phyloP scores from a whole-genome alignment of 2,888 invertebrate species.

The Choreutis nemorana region DNA sequence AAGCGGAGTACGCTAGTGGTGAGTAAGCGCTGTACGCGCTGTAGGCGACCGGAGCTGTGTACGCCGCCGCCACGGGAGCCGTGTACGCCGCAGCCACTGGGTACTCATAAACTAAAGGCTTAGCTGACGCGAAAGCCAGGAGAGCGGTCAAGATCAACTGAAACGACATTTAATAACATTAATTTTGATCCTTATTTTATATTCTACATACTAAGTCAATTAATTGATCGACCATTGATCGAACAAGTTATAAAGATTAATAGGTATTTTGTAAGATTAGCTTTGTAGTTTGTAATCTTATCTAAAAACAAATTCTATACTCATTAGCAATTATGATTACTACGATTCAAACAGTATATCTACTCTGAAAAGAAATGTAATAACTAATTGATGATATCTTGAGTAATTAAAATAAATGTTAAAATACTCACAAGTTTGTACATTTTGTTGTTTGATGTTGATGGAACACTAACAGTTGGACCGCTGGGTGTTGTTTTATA shows the following conservation, averaged over 20 bases:
- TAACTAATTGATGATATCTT: too few species aligned
- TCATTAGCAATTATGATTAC: too few species aligned
- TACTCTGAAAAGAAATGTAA: too few species aligned
- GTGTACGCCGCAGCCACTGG: slow-evolving; percentile 19
- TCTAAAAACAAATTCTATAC: too few species aligned
- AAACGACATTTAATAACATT: slow-evolving; percentile 11
- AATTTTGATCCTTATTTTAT: too few species aligned
- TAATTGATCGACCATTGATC: too few species aligned
- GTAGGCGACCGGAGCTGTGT: slow-evolving; percentile 24
- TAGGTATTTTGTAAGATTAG: too few species aligned
- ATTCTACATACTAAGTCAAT: too few species aligned
- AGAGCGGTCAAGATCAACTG: slow-evolving; percentile 45
- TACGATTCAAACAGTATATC: too few species aligned
- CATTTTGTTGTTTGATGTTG: slow-evolving; percentile 35
- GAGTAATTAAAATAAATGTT: too few species aligned
- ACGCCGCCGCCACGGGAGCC: slow-evolving; percentile 25
- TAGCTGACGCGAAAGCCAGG: slow-evolving; percentile 43
- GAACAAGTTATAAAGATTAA: too few species aligned
- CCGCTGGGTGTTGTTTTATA: slow-evolving; percentile 33
- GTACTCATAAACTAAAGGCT: slow-evolving; percentile 16
- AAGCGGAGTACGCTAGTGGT: slow-evolving; percentile 26
- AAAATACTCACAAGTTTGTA: slow-evolving; percentile 53
- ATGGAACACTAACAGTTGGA: slow-evolving; percentile 33
- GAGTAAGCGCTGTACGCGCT: slow-evolving; percentile 27
- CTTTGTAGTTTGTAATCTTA: too few species aligned